These are phyloP conservation scores for Blera fallax DNA, from an alignment of 2,888 invertebrate species.

Conservation along the genomic window DNA sequence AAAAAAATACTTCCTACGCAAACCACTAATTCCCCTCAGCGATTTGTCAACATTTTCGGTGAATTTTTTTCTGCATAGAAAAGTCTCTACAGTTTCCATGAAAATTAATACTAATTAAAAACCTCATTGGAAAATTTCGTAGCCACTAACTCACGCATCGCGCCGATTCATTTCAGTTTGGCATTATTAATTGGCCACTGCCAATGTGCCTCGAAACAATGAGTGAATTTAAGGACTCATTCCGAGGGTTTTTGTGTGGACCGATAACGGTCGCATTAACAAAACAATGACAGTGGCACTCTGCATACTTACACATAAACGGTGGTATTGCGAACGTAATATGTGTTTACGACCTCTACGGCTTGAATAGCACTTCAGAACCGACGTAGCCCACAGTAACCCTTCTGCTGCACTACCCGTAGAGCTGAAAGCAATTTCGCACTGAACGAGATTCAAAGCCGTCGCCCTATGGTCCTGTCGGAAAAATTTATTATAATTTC, in stretches of 20 bases:
- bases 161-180: slow-evolving; percentile 44
- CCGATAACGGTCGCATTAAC: slow-evolving; percentile 16
- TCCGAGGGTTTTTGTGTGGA: slow-evolving; percentile 22
- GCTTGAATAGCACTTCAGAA: neutral
- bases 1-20: neutral
- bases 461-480: neutral
- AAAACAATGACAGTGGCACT: slow-evolving; percentile 8
- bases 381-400: neutral
- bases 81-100: slow-evolving; percentile 8
- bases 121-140: neutral
- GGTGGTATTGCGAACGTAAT: slow-evolving; percentile 13
- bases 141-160: neutral
- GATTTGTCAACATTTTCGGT: slow-evolving; percentile 30
- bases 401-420: neutral
- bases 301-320: slow-evolving; percentile 4
- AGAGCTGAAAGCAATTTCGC: slow-evolving; percentile 2
- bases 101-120: slow-evolving; percentile 40
- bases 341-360: slow-evolving; percentile 36
- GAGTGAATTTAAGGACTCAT: slow-evolving; percentile 35
- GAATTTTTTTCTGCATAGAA: neutral
- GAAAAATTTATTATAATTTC: slow-evolving; percentile 40
- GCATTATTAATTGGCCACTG: slow-evolving; percentile 52
- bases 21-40: neutral
- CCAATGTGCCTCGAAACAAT: slow-evolving; percentile 15
- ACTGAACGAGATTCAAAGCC: slow-evolving; percentile 36